These are phyloP conservation scores for Phyllotreta striolata DNA, from an alignment of 2,888 invertebrate genomes.

Conservation along the genomic window DNA sequence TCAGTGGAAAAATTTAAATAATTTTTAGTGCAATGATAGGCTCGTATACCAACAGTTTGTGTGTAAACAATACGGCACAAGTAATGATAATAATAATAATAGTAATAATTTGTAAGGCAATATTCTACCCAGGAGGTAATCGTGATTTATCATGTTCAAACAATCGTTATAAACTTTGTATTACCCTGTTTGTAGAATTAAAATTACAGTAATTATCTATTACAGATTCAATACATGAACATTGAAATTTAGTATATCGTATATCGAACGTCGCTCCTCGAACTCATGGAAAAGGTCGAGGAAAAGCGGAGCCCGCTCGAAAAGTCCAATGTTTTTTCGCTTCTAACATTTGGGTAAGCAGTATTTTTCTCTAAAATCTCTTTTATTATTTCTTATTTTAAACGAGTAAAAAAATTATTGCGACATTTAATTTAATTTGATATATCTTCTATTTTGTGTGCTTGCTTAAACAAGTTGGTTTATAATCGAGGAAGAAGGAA, in stretches of 20 bases:
- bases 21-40: too few relatives aligned
- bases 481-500: background rate
- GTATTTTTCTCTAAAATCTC: background rate
- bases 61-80: too few relatives aligned
- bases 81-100: too few relatives aligned
- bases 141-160: too few relatives aligned
- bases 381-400: background rate
- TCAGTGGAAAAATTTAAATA: too few relatives aligned
- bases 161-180: too few relatives aligned
- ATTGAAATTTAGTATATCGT: background rate
- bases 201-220: background rate
- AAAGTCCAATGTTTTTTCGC: constrained; percentile 44
- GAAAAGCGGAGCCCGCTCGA: constrained; percentile 44
- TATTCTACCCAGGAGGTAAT: too few relatives aligned
- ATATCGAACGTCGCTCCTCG: constrained; percentile 26
- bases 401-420: constrained; percentile 1
- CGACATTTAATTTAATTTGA: too few relatives aligned
- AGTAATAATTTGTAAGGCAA: too few relatives aligned
- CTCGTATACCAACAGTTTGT: too few relatives aligned
- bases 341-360: constrained; percentile 46
- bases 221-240: background rate
- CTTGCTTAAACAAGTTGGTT: background rate
- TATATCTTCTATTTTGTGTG: background rate
- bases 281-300: constrained; percentile 35
- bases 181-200: background rate